Conservation (phyloP, 2,797 vertebrate genomes). For the Coendou prehensilis region DNA sequence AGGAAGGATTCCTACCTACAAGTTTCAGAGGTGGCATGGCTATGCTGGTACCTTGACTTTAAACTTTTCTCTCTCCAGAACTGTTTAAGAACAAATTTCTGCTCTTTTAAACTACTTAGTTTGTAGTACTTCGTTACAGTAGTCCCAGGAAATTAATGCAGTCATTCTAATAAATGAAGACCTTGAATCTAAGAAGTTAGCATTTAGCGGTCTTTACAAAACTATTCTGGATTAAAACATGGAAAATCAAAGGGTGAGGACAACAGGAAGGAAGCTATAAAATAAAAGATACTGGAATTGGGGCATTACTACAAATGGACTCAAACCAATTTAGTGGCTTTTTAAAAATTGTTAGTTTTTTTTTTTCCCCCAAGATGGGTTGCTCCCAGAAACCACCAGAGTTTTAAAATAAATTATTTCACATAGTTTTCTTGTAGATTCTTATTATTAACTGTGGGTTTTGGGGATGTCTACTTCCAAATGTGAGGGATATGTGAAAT, state of each 20-base stretch:
- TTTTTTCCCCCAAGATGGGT: not conserved
- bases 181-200: not conserved
- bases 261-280: not conserved
- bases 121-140: not conserved
- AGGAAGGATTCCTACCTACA: not conserved
- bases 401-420: not conserved
- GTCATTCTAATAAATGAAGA: slow-evolving; percentile 19
- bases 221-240: slow-evolving; percentile 32
- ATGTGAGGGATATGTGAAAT: not conserved
- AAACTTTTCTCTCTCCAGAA: not conserved
- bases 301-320: not conserved
- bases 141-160: not conserved
- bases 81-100: slow-evolving; percentile 16
- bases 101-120: not conserved
- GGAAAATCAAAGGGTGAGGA: not conserved
- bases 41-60: not conserved
- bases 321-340: not conserved
- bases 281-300: not conserved
- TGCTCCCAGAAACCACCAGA: not conserved
- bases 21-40: not conserved
- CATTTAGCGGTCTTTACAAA: slow-evolving; percentile 41
- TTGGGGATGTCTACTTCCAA: not conserved
- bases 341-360: not conserved
- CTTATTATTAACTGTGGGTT: not conserved
- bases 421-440: not conserved